phyloP scores from a whole-genome alignment of 37 sponge, comb jelly and placozoan species.

The Spongilla lacustris region DNA sequence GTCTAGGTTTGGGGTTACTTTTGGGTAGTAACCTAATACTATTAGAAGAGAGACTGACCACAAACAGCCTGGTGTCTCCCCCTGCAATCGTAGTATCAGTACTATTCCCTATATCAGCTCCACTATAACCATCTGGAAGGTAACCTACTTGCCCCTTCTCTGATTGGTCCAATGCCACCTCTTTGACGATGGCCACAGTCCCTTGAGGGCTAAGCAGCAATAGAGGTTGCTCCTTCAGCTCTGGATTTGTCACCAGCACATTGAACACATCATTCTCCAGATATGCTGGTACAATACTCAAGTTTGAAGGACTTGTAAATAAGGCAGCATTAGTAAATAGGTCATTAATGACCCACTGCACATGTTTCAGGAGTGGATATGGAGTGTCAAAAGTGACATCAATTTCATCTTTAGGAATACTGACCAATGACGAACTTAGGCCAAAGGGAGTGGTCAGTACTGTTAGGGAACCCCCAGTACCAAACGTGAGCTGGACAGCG shows the following conservation, averaged over 20 bases:
- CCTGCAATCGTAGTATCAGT: slow-evolving; percentile 56
- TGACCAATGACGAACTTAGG: slow-evolving; percentile 6
- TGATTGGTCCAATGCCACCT: slow-evolving; percentile 45
- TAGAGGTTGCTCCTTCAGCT: slow-evolving; percentile 42
- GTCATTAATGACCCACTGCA: slow-evolving; percentile 5
- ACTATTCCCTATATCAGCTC: slow-evolving; percentile 41
- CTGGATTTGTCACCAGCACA: slow-evolving; percentile 54
- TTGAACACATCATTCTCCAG: background rate
- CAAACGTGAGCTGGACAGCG: background rate
- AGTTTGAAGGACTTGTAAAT: slow-evolving; percentile 8
- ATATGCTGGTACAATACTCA: slow-evolving; percentile 14
- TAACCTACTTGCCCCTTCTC: slow-evolving; percentile 53
- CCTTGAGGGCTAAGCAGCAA: slow-evolving; percentile 3
- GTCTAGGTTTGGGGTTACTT: slow-evolving; percentile 30
- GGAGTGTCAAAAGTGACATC: slow-evolving; percentile 31
- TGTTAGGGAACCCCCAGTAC: slow-evolving; percentile 30
- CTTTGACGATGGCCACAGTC: slow-evolving; percentile 4
- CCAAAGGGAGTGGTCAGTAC: slow-evolving; percentile 49
- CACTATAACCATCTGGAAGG: slow-evolving; percentile 54
- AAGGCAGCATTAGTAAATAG: slow-evolving; percentile 19
- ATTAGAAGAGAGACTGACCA: slow-evolving; percentile 16
- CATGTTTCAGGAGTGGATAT: slow-evolving; percentile 47
- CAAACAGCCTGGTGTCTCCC: slow-evolving; percentile 56
- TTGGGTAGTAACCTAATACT: slow-evolving; percentile 14
- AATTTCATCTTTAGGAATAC: slow-evolving; percentile 29